phyloP scores from a whole-genome alignment of 2,888 invertebrate species.

The Acronicta alni region DNA sequence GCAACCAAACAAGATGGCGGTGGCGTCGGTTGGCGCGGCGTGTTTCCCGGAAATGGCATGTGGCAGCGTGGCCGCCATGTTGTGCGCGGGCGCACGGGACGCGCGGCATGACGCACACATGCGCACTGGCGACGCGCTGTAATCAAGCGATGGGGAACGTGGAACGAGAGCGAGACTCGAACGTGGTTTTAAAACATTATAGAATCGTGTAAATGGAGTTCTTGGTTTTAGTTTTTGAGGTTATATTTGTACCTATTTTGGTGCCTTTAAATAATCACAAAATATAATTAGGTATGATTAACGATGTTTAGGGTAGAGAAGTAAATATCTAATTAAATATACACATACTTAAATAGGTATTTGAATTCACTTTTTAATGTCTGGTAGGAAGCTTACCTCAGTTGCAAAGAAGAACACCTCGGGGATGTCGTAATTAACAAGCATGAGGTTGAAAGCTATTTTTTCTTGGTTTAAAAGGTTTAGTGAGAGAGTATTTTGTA shows the following conservation, averaged over 20 bases:
- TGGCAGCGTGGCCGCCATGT: constrained; percentile 58
- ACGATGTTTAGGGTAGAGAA: too few species aligned
- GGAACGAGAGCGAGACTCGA: background rate
- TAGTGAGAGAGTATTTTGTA: too few species aligned
- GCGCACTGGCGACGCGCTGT: constrained; percentile 21
- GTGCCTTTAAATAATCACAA: too few species aligned
- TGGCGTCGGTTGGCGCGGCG: constrained; percentile 59
- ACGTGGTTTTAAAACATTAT: constrained; percentile 18
- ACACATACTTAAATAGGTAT: too few species aligned
- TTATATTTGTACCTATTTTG: background rate
- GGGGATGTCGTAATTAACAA: too few species aligned
- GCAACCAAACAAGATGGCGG: constrained; percentile 46
- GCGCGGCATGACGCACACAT: constrained; percentile 28
- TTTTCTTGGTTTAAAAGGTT: too few species aligned
- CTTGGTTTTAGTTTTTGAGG: background rate
- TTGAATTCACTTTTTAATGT: too few species aligned
- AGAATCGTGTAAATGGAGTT: constrained; percentile 7
- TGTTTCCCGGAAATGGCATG: constrained; percentile 73
- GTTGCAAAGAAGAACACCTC: too few species aligned
- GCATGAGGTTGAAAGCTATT: too few species aligned
- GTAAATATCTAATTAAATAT: too few species aligned
- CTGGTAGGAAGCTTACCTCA: too few species aligned
- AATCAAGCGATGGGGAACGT: constrained; percentile 36
- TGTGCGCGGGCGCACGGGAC: constrained; percentile 50
- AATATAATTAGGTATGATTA: too few species aligned